Evolutionary conservation across 2,888 invertebrate species (phyloP), one percentile per base, ranked within the genome.

Genomic region (Formica aserva): DNA sequence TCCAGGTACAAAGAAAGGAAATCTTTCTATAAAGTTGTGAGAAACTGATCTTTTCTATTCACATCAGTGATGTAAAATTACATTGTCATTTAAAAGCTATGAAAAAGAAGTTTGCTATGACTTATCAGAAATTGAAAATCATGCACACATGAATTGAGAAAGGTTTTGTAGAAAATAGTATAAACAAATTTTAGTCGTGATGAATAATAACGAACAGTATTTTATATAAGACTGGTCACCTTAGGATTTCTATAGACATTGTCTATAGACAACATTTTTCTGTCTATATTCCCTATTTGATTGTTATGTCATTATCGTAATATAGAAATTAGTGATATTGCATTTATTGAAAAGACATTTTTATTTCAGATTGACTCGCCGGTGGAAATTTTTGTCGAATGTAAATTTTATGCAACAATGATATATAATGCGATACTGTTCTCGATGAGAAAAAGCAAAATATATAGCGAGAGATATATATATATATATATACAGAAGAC

Each of bases 241-340:
- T 71, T 71, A 22, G 13, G 18, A 69, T n/a, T 35, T 55, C 13
- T 15, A 35, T 55, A 57, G 67, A 69, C 4, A 69, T 3, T 52
- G 22, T 72, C 55, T 69, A 52, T 57, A 57, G 35, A 71, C 15
- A 18, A 57, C 15, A 9, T 72, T 57, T 38, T 38, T 26, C 26
- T 3, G 8, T 9, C 4, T 18, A 18, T 52, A 22, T 15, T 8
- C 4, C 3, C 1, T 38, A 26, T 57, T 35, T 18, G 4, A 57
- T 22, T 52, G 15, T 71, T 71, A 71, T 71, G 32, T 69, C 13
- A 48, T 38, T 72, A 57, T 57, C 38, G n/a, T 26, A 26, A 38
- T 57, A 15, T 38, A 29, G 38, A 38, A 72, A 72, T 72, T 72
- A 55, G 13, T 18, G 9, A 29, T 4, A 35, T 52, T 1, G 35